Percentiles rank a stretch among this genome's conserved stretches.
phyloP scores from a whole-genome alignment of 2,888 invertebrate species.

The Uloborus plumipes region DNA sequence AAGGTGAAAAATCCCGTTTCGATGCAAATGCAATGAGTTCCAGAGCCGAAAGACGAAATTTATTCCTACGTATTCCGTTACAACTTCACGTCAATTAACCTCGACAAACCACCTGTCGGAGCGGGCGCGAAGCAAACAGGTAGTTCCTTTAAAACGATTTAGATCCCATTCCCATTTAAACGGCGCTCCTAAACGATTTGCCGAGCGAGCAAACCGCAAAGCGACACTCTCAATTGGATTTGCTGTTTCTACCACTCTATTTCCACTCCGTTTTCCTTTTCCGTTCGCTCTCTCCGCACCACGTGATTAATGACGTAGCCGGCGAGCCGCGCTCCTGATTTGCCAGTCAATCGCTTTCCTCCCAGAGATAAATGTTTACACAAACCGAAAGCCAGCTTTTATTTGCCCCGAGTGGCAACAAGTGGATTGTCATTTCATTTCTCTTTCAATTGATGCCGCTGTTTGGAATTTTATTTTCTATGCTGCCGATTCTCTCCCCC shows the following conservation, averaged over 20 bases:
- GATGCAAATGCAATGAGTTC: not conserved
- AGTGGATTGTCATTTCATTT: constrained; percentile 16
- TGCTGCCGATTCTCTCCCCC: no score
- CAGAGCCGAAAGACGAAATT: no score
- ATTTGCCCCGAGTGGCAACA: constrained; percentile 62
- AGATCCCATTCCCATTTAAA: constrained; percentile 41
- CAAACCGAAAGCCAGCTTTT: constrained; percentile 60
- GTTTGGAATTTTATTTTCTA: no score
- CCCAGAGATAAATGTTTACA: constrained; percentile 62
- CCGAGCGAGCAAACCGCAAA: constrained; percentile 57
- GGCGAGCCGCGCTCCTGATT: constrained; percentile 55
- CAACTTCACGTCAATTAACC: no score
- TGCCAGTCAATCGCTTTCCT: constrained; percentile 63
- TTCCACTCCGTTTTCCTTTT: constrained; percentile 53
- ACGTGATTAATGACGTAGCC: constrained; percentile 61
- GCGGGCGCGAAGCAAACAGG: constrained; percentile 34
- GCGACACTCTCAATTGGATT: constrained; percentile 62
- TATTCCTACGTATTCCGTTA: no score
- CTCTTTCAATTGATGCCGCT: no score
- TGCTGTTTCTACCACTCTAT: constrained; percentile 59
- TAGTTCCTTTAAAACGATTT: constrained; percentile 50
- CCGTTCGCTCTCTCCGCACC: constrained; percentile 23
- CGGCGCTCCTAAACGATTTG: constrained; percentile 42
- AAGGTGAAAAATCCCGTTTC: not conserved
- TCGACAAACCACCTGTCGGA: constrained; percentile 33